Evolutionary conservation across 2,797 vertebrate genomes (phyloP).

Genomic region (Sphenopsis melanotis): DNA sequence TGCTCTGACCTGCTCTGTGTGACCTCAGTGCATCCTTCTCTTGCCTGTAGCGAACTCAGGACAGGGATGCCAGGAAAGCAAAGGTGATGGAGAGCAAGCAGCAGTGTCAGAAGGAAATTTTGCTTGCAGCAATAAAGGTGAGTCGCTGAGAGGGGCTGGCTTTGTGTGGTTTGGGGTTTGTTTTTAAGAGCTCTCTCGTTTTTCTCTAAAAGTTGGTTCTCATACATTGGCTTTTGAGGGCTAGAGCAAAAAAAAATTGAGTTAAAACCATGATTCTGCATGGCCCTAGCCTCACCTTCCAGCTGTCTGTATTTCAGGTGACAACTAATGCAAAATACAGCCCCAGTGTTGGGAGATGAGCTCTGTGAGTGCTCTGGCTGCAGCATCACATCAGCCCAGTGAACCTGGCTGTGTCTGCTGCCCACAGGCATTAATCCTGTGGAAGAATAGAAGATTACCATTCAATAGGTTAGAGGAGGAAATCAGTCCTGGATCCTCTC

Average conservation of each 20-base stretch:
- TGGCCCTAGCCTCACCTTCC: background rate
- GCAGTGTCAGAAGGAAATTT: constrained; percentile 68
- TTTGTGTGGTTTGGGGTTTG: background rate
- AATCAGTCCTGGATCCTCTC: background rate
- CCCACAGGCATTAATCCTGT: background rate
- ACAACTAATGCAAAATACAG: background rate
- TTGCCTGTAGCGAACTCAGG: constrained; percentile 77
- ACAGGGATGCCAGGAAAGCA: constrained; percentile 87
- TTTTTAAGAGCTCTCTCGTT: background rate
- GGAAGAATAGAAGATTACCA: background rate
- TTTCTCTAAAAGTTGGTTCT: background rate
- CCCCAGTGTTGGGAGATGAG: background rate
- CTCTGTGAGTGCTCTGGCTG: background rate
- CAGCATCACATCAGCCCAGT: background rate
- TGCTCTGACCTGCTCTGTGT: background rate
- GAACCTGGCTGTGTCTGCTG: background rate
- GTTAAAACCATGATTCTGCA: background rate
- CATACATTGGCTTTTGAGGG: background rate
- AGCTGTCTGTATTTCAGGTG: background rate
- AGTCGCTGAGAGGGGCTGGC: background rate
- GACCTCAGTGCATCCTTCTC: background rate
- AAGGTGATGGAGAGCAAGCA: constrained; percentile 82
- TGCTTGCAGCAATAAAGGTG: constrained; percentile 80
- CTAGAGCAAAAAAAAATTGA: background rate
- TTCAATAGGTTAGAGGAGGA: background rate